phyloP scores from a whole-genome alignment of 2,797 vertebrate species.

The Buceros bicornis region DNA sequence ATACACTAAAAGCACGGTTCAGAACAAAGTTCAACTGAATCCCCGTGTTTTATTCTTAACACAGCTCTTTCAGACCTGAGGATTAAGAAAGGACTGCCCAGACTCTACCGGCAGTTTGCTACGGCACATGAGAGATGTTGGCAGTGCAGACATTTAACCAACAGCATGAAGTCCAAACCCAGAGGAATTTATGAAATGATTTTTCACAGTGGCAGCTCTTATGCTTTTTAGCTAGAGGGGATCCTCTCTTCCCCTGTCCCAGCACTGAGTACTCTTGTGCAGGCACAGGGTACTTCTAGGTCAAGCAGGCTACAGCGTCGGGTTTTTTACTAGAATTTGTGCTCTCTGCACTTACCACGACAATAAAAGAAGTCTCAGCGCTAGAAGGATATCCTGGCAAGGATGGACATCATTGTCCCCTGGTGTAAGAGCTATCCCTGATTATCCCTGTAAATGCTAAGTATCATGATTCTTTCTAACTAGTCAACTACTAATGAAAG shows the following conservation, averaged over 20 bases:
- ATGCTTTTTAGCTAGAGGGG: background rate
- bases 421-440: background rate
- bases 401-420: background rate
- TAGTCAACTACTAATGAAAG: background rate
- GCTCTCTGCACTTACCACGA: background rate
- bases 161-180: background rate
- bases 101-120: background rate
- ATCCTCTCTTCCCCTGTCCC: background rate
- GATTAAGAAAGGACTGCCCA: background rate
- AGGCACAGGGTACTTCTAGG: background rate
- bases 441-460: background rate
- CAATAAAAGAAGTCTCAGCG: background rate
- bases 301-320: background rate
- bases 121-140: background rate
- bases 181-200: background rate
- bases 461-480: background rate
- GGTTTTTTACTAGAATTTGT: background rate
- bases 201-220: background rate
- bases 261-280: background rate
- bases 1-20: background rate
- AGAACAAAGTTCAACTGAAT: background rate
- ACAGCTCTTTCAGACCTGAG: background rate
- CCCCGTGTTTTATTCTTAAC: background rate
- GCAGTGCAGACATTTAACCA: background rate
- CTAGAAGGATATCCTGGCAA: background rate